These are phyloP conservation scores for Bombus huntii DNA, from an alignment of 1,140 invertebrate species.

Conservation along the genomic window DNA sequence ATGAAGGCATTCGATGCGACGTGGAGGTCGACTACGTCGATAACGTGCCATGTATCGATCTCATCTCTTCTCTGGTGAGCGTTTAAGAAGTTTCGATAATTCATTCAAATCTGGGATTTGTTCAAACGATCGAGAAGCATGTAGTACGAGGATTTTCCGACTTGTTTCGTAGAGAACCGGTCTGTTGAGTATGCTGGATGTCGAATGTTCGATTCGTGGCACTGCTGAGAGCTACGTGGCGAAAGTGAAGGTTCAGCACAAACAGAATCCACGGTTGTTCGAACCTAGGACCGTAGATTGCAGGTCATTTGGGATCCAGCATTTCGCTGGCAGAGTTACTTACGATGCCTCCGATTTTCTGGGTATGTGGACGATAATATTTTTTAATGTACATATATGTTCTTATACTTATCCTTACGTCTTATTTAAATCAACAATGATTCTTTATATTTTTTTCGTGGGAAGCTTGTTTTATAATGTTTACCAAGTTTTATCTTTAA, in stretches of 20 bases:
- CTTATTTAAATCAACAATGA: background rate
- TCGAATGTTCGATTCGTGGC: slow-evolving; percentile 94
- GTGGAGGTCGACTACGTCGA: slow-evolving; percentile 97
- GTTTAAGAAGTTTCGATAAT: background rate
- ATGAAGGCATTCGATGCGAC: slow-evolving; percentile 96
- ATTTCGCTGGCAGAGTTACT: slow-evolving; percentile 94
- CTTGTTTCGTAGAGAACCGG: slow-evolving; percentile 88
- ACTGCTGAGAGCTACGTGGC: slow-evolving; percentile 94
- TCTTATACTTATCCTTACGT: background rate
- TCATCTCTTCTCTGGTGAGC: slow-evolving; percentile 94
- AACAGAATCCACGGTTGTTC: slow-evolving; percentile 89
- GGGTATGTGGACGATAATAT: slow-evolving; percentile 75
- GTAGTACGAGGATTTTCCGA: slow-evolving; percentile 12
- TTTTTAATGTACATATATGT: background rate
- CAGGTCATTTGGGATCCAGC: slow-evolving; percentile 94
- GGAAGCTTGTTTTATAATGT: no score
- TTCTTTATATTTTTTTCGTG: no score
- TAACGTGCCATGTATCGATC: slow-evolving; percentile 97
- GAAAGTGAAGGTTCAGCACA: slow-evolving; percentile 93
- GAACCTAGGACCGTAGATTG: slow-evolving; percentile 90
- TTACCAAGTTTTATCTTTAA: no score
- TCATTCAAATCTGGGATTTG: background rate
- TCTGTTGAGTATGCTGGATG: slow-evolving; percentile 94
- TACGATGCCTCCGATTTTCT: slow-evolving; percentile 96
- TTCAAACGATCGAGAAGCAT: background rate